phyloP scores from a whole-genome alignment of 2,113 vertebrate species.

The Atherinomorus stipes region DNA sequence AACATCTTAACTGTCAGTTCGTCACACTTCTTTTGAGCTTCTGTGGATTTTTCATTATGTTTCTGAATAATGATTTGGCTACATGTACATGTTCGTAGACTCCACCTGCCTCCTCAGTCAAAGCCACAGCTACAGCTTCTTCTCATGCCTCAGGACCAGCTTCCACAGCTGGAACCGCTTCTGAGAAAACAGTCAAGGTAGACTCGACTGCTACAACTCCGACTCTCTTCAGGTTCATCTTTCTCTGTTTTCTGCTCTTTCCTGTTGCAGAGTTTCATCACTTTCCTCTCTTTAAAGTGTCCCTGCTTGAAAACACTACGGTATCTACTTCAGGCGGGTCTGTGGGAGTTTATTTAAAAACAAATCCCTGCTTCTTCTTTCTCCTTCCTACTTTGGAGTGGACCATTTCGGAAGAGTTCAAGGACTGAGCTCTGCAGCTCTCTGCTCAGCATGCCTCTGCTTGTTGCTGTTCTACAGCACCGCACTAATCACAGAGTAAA shows the following conservation, averaged over 20 bases:
- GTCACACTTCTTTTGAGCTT: background rate
- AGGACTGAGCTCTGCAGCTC: background rate
- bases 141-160: constrained; percentile 32
- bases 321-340: background rate
- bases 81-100: constrained; percentile 65
- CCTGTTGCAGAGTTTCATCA: background rate
- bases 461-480: constrained; percentile 21
- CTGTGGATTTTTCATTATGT: constrained; percentile 23
- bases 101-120: constrained; percentile 48
- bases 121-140: constrained; percentile 40
- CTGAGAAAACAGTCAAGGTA: constrained; percentile 70
- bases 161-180: constrained; percentile 5
- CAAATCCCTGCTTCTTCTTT: background rate
- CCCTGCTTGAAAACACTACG: background rate
- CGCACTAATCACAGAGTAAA: background rate
- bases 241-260: background rate
- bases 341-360: constrained; percentile 10
- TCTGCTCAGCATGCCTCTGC: constrained; percentile 11
- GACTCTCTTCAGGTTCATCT: too few species aligned
- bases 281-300: background rate
- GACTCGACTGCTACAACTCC: background rate
- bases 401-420: background rate
- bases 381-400: constrained; percentile 1
- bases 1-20: background rate
- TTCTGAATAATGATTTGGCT: constrained; percentile 37